These are phyloP conservation scores for Phylloscopus collybita DNA, from an alignment of 2,797 vertebrate genomes.

Conservation along the genomic window DNA sequence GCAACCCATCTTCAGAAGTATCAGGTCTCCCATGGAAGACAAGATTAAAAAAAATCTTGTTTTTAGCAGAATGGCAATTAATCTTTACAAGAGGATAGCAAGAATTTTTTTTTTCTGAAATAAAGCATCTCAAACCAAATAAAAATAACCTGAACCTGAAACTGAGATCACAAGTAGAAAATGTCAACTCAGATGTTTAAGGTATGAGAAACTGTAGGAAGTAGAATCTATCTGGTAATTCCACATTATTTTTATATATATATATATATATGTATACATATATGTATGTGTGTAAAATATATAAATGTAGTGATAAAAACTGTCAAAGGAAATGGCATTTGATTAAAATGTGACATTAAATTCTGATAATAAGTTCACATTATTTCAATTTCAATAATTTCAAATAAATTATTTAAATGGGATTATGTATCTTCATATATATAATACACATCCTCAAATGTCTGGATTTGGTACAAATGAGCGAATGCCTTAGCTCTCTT, in stretches of 20 bases:
- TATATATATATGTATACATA: background rate
- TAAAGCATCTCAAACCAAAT: background rate
- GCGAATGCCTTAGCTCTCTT: background rate
- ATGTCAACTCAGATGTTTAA: background rate
- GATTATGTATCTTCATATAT: background rate
- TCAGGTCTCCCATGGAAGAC: background rate
- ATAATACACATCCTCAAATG: background rate
- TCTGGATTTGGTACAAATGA: background rate
- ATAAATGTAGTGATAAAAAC: background rate
- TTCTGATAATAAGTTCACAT: background rate
- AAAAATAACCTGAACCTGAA: background rate
- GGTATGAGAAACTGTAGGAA: background rate
- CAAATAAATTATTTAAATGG: background rate
- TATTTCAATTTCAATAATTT: too few species aligned
- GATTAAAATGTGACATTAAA: background rate
- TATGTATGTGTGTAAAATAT: background rate
- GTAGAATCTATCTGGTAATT: background rate
- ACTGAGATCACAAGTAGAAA: background rate
- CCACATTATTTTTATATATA: background rate
- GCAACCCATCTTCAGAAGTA: background rate
- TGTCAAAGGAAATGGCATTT: background rate
- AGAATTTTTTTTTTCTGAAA: background rate
- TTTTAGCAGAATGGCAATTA: background rate
- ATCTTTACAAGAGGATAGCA: background rate
- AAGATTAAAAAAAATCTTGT: background rate